Evolutionary conservation across 2,888 invertebrate genomes (phyloP), one percentile per base, ranked within the genome.

Genomic region (Podabrus alpinus): DNA sequence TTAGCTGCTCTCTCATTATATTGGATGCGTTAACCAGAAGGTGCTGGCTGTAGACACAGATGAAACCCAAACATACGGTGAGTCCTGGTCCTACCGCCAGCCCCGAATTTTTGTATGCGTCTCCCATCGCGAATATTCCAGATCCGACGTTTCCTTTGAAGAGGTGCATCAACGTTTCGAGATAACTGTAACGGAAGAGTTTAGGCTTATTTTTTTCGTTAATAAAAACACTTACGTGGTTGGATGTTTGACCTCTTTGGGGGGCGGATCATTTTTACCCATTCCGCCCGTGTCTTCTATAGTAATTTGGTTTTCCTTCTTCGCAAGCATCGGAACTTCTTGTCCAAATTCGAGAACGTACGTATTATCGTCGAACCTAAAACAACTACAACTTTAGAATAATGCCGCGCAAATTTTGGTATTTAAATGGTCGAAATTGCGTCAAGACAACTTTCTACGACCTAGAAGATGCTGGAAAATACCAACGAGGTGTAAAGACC

Each of bases 141-240:
- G 98, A 97, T 24, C 98, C 98, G 75, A 98, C 93, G 88, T 98
- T 98, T 13, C 97, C 98, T 86, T 97, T 96, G 85, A 98, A 92
- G 74, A 98, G 89, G 87, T 98, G 97, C 88, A 97, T 94, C 86
- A 98, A 89, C 1, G 97, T 96, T 86, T 96, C 95, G 81, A 92
- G 82, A 85, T 95, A 97, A 79, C 97, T 97, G 86, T 70, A 87
- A 83, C 69, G 70, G 75, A 69, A 64, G 9, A 15, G 62, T 9
- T 16, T 61, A 61, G 17, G 3, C 3, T 61, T 17, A 4, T 16
- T 9, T 16, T 61, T n/a, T 3, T 61, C 60, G 15, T 10, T 11
- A 9, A 7, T 0, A 9, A 19, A n/a, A 13, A n/a, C 13, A 64
- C 62, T 64, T 19, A 64, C 62, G 62, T 64, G 17, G 62, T 64